Conservation (phyloP, 2,113 vertebrate species). For the Motacilla tschutschensis region DNA sequence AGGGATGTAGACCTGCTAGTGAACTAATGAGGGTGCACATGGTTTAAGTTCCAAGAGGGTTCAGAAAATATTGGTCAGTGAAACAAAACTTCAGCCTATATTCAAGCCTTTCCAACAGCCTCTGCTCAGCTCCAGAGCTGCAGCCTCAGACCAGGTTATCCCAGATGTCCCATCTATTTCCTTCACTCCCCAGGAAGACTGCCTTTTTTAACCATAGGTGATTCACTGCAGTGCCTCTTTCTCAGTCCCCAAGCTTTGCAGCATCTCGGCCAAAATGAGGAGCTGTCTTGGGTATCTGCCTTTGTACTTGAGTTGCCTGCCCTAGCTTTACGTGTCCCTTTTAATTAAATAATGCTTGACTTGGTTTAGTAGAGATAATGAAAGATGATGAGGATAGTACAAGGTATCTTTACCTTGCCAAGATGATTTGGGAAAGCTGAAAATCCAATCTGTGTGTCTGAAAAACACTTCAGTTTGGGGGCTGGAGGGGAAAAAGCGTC, state of each 20-base stretch:
- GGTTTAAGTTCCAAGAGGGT: not conserved
- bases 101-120: not conserved
- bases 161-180: not conserved
- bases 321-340: not conserved
- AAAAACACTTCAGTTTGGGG: not conserved
- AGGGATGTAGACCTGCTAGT: not conserved
- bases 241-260: not conserved
- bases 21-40: not conserved
- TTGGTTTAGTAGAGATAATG: constrained; percentile 24
- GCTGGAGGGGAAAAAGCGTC: constrained; percentile 1
- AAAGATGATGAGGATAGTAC: constrained; percentile 7
- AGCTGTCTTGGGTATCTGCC: not conserved
- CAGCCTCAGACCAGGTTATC: not conserved
- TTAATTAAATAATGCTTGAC: constrained; percentile 39
- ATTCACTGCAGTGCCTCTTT: not conserved
- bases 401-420: constrained; percentile 30
- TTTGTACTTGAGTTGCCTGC: not conserved
- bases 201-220: not conserved
- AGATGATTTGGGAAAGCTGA: constrained; percentile 8
- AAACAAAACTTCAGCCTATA: not conserved
- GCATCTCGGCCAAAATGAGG: not conserved
- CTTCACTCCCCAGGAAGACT: not conserved
- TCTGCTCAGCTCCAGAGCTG: not conserved
- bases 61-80: not conserved
- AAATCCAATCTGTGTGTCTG: constrained; percentile 35